Conservation (phyloP, 2,113 vertebrate species). For the Ammodytes marinus region DNA sequence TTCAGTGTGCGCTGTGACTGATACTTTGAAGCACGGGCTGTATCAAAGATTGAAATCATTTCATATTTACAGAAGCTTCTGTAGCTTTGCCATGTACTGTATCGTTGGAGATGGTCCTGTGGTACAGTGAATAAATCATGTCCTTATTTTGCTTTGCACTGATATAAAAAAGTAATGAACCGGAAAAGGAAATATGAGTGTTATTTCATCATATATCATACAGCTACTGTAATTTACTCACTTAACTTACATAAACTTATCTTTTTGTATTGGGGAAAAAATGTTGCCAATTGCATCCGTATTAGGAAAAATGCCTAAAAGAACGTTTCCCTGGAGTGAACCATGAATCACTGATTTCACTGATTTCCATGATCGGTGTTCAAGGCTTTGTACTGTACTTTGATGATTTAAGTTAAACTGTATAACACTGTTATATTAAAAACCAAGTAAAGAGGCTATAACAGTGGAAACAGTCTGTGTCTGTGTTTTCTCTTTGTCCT, state of each 20-base stretch:
- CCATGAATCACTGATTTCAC: conserved; percentile 6
- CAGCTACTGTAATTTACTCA: conserved; percentile 26
- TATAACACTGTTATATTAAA: conserved; percentile 48
- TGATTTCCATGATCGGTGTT: conserved; percentile 41
- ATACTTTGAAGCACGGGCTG: conserved; percentile 48
- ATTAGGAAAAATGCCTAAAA: conserved; percentile 36
- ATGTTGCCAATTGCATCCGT: conserved; percentile 9
- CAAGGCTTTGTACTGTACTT: conserved; percentile 65
- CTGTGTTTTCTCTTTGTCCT: conserved; percentile 14
- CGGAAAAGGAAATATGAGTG: conserved; percentile 46
- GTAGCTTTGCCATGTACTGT: conserved; percentile 53
- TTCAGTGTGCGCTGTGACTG: conserved; percentile 23
- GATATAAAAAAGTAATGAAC: conserved; percentile 54
- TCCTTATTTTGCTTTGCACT: conserved; percentile 80
- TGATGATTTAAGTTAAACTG: conserved; percentile 46
- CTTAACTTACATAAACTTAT: conserved; percentile 7
- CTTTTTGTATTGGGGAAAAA: not conserved
- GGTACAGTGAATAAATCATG: conserved; percentile 45
- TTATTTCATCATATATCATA: conserved; percentile 24
- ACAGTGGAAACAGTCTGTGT: conserved; percentile 12
- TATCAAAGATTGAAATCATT: conserved; percentile 27
- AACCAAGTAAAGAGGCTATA: conserved; percentile 53
- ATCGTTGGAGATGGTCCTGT: conserved; percentile 45
- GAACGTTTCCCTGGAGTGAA: conserved; percentile 35
- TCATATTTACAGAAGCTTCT: conserved; percentile 35